Evolutionary conservation across 2,113 vertebrate genomes (phyloP).

Genomic region (Lanius collurio): DNA sequence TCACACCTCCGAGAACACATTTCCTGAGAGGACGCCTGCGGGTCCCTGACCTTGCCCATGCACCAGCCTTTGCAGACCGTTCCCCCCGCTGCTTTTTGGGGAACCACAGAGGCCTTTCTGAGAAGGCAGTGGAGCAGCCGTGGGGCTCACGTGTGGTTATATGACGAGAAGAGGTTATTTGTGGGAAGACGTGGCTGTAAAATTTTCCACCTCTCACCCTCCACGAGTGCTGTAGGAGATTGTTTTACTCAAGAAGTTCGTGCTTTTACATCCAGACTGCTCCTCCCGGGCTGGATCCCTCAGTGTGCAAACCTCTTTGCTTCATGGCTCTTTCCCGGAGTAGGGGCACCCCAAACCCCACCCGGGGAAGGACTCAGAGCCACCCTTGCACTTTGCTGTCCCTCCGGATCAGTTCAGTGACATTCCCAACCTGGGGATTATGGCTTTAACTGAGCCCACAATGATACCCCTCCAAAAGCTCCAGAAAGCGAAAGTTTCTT

Average conservation of each 20-base stretch:
- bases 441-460: not conserved
- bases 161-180: not conserved
- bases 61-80: rapidly evolving
- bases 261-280: not conserved
- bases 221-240: rapidly evolving
- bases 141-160: not conserved
- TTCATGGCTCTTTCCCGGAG: rapidly evolving
- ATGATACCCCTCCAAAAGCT: rapidly evolving
- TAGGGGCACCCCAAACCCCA: rapidly evolving
- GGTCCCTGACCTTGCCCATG: not conserved
- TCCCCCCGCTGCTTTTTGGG: not conserved
- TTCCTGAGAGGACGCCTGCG: not conserved
- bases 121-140: rapidly evolving
- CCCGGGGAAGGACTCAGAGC: rapidly evolving
- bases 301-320: not conserved
- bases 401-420: not conserved
- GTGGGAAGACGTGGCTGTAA: rapidly evolving
- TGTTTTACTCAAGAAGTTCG: rapidly evolving
- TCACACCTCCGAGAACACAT: rapidly evolving
- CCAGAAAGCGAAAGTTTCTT: rapidly evolving
- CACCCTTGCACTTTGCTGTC: not conserved
- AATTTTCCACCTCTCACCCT: not conserved
- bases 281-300: not conserved
- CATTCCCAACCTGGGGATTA: not conserved
- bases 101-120: not conserved